Evolutionary conservation across 2,797 vertebrate genomes (phyloP), one percentile per base, ranked within the genome.

Genomic region (Hemitrygon akajei): DNA sequence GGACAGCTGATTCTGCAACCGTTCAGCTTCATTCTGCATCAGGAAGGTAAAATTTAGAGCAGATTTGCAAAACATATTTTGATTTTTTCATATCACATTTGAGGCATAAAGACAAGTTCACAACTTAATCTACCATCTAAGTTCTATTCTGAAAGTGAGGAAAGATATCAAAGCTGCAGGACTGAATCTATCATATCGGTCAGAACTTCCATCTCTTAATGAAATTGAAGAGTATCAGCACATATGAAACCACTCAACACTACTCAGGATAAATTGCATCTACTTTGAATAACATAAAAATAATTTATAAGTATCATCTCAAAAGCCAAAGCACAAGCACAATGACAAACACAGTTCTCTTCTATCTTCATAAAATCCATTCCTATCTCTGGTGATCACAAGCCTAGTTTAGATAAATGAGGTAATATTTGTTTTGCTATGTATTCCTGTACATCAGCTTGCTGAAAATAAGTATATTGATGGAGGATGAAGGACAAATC

Each of bases 1-100:
- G 76, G 95, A 94, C 0, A 98, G 95, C 0, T 98, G 98, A 94
- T 95, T 95, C 94, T 98, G 98, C 0, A 98, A 97, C 66, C 97
- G 97, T 94, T 98, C 98, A 0, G 97, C 97, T 95, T 99, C 98
- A 18, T 96, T 97, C 98, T 99, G 96, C 93, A 95, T 56, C 91
- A 93, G 91, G 71, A 56, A 93, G 27, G 56, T 27, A 76, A 7
- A 56, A 12, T 7, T 56, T 73, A 40, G 7, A 47, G 73, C 5
- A 7, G 71, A 16, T n/a, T 58, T 56, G 9, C n/a, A 75, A 40
- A 27, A 27, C n/a, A 76, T 2, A 58, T 56, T 75, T 34, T 47
- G 58, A 14, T 20, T 66, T 47, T 89, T 34, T 66, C n/a, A 37
- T 37, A 22, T 18, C 9, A 22, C 4, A 16, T 37, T 89, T 3